Conservation (phyloP, 2,113 vertebrate species). For the Halichoerus grypus region DNA sequence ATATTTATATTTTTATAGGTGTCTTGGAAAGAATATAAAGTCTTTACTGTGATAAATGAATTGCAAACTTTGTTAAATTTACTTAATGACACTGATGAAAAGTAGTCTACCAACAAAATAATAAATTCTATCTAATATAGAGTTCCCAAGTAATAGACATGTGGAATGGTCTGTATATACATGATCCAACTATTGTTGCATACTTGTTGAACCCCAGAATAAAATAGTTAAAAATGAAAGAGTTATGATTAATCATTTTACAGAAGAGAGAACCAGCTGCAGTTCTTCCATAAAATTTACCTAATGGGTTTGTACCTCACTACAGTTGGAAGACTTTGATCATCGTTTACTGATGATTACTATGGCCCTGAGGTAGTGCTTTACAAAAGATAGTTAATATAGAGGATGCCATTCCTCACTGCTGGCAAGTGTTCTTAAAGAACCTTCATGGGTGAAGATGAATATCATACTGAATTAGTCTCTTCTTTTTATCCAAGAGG, state of each 20-base stretch:
- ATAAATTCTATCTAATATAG: background rate
- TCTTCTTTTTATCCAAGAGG: background rate
- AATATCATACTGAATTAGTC: background rate
- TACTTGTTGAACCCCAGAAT: background rate
- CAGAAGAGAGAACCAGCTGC: background rate
- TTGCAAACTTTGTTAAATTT: background rate
- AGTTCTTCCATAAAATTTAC: slow-evolving; percentile 1
- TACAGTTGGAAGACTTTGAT: background rate
- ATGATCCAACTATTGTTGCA: background rate
- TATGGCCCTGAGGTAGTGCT: background rate
- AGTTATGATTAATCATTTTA: slow-evolving; percentile 13
- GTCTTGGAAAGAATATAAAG: background rate
- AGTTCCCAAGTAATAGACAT: background rate
- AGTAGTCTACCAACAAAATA: background rate
- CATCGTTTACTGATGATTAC: slow-evolving; percentile 32
- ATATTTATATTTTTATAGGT: background rate
- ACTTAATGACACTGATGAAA: background rate
- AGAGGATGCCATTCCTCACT: background rate
- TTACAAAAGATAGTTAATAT: background rate
- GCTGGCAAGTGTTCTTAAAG: background rate
- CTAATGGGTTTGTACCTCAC: background rate
- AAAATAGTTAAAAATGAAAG: slow-evolving; percentile 5
- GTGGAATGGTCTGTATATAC: background rate
- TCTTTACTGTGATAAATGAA: background rate
- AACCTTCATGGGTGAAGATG: background rate